Conservation (phyloP, 2,797 vertebrate genomes). For the Lutjanus campechanus region DNA sequence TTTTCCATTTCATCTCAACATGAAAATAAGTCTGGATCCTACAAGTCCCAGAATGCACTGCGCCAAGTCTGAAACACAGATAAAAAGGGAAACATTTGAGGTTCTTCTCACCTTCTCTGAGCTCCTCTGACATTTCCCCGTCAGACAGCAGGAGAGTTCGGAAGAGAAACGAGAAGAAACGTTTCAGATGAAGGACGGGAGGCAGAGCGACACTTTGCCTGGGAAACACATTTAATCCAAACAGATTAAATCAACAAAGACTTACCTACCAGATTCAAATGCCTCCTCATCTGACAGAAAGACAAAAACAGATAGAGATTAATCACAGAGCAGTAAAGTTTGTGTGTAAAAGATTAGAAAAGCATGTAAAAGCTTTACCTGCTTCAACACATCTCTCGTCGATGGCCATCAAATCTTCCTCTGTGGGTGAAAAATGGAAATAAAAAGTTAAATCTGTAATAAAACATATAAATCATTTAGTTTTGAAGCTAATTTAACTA, state of each 20-base stretch:
- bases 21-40: not conserved
- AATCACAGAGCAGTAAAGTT: conserved; percentile 7
- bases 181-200: conserved; percentile 1
- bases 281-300: conserved; percentile 92
- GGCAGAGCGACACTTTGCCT: not conserved
- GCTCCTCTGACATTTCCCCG: conserved; percentile 88
- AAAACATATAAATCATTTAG: not conserved
- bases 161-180: conserved; percentile 10
- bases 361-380: conserved; percentile 83
- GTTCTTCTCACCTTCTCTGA: conserved; percentile 91
- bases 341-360: not conserved
- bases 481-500: not conserved
- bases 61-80: not conserved
- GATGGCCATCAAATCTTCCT: conserved; percentile 92
- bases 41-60: not conserved
- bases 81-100: not conserved
- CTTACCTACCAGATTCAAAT: conserved; percentile 97
- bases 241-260: conserved; percentile 61
- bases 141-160: conserved; percentile 31
- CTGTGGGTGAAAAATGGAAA: conserved; percentile 72
- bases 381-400: conserved; percentile 95
- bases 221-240: not conserved
- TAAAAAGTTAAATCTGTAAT: not conserved
- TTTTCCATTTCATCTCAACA: not conserved
- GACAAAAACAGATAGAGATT: conserved; percentile 18